Evolutionary conservation across 2,797 vertebrate species (phyloP).

Genomic region (Galaxias olidus): DNA sequence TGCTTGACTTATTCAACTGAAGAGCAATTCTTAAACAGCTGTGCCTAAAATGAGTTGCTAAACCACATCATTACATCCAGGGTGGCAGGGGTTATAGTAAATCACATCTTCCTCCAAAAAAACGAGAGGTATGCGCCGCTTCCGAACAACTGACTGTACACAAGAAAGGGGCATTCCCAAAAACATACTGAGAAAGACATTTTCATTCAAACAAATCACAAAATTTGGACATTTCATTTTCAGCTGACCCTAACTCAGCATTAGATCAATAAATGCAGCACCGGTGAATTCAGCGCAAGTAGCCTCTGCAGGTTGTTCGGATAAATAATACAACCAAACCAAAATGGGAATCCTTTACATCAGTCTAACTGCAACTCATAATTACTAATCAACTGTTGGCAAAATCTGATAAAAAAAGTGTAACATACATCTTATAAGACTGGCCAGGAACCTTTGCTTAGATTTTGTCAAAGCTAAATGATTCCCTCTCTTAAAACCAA

Average conservation of each 20-base stretch:
- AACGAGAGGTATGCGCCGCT: constrained; percentile 43
- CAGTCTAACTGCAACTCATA: too few species aligned
- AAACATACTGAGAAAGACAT: too few species aligned
- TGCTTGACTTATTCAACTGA: constrained; percentile 40
- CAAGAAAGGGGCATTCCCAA: constrained; percentile 22
- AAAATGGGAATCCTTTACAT: too few species aligned
- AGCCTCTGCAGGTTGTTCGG: too few species aligned
- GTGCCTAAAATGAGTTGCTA: constrained; percentile 36
- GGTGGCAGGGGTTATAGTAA: constrained; percentile 26
- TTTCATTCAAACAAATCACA: constrained; percentile 9
- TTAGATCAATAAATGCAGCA: too few species aligned
- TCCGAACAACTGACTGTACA: constrained; percentile 11
- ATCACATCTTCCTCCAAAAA: constrained; percentile 35
- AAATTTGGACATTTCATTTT: background rate
- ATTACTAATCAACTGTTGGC: too few species aligned
- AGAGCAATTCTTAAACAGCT: constrained; percentile 38
- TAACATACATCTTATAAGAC: too few species aligned
- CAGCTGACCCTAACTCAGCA: too few species aligned
- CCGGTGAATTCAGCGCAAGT: too few species aligned
- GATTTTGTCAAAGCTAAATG: background rate
- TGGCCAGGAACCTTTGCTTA: too few species aligned
- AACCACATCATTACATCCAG: constrained; percentile 34
- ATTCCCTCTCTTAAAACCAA: background rate
- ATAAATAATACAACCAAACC: too few species aligned
- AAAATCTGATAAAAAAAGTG: too few species aligned